phyloP scores from a whole-genome alignment of 2,113 vertebrate species.

The Paramormyrops kingsleyae region DNA sequence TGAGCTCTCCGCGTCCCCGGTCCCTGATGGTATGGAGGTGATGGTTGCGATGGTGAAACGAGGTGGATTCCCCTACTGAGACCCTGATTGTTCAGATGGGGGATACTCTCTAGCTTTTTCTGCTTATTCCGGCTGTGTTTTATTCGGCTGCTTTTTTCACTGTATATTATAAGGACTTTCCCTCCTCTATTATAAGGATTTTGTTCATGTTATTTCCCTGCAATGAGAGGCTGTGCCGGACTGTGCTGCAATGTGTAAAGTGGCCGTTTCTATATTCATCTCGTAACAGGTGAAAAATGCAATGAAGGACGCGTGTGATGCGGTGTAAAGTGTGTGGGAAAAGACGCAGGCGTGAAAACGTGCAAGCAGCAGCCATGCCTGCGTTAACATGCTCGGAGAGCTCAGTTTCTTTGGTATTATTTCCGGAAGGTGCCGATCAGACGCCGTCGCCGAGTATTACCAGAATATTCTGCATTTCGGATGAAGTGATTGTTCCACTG shows the following conservation, averaged over 20 bases:
- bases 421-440: neutral
- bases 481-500: neutral
- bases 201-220: slow-evolving; percentile 13
- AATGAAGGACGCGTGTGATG: neutral
- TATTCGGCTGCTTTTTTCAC: neutral
- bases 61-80: slow-evolving; percentile 45
- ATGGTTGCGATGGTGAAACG: slow-evolving; percentile 64
- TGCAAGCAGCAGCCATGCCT: neutral
- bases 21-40: slow-evolving; percentile 48
- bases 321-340: neutral
- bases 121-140: neutral
- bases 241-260: neutral
- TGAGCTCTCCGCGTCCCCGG: slow-evolving; percentile 33
- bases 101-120: slow-evolving; percentile 39
- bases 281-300: neutral
- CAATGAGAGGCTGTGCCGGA: slow-evolving; percentile 7
- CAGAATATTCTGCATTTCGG: neutral
- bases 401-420: neutral
- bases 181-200: neutral
- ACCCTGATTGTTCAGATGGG: slow-evolving; percentile 47
- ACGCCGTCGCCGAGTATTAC: neutral
- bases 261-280: neutral
- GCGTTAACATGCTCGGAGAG: neutral
- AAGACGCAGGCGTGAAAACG: neutral
- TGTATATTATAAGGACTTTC: neutral